These are phyloP conservation scores for Maniola jurtina DNA, from an alignment of 1,140 invertebrate genomes.

Conservation along the genomic window DNA sequence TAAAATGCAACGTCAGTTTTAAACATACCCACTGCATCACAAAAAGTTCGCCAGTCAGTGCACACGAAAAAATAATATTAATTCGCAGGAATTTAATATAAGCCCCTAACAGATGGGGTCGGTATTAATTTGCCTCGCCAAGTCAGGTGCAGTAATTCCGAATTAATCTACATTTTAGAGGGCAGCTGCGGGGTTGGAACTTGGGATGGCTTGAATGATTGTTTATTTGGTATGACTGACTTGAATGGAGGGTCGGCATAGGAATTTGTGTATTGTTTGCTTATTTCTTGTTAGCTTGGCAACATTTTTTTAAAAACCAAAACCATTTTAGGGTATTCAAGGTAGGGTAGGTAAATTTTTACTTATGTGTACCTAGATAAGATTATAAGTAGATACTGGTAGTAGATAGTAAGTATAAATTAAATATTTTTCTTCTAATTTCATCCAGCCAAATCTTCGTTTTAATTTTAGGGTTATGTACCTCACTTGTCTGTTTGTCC, in stretches of 20 bases:
- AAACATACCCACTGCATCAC: neutral
- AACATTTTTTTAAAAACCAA: neutral
- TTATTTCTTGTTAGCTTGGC: neutral
- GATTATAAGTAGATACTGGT: too few relatives aligned
- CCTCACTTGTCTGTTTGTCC: too few relatives aligned
- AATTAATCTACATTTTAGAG: conserved; percentile 58
- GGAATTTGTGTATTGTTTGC: conserved; percentile 5
- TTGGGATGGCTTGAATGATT: conserved; percentile 26
- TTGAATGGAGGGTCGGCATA: conserved; percentile 24
- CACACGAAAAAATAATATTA: conserved; percentile 57
- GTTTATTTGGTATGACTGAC: conserved; percentile 29
- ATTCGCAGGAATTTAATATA: conserved; percentile 67
- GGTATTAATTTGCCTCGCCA: conserved; percentile 47
- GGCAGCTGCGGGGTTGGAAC: conserved; percentile 34
- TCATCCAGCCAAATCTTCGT: too few relatives aligned
- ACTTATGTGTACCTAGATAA: too few relatives aligned
- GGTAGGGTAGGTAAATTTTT: too few relatives aligned
- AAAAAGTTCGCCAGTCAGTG: neutral
- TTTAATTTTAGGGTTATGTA: too few relatives aligned
- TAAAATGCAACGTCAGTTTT: neutral
- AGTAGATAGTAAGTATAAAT: too few relatives aligned
- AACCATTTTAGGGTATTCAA: too few relatives aligned
- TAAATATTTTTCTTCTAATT: too few relatives aligned
- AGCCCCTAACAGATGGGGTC: conserved; percentile 58
- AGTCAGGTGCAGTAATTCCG: conserved; percentile 62